Base-by-base conservation (phyloP, 2,888 invertebrate genomes). In the Mimas tiliae region DNA sequence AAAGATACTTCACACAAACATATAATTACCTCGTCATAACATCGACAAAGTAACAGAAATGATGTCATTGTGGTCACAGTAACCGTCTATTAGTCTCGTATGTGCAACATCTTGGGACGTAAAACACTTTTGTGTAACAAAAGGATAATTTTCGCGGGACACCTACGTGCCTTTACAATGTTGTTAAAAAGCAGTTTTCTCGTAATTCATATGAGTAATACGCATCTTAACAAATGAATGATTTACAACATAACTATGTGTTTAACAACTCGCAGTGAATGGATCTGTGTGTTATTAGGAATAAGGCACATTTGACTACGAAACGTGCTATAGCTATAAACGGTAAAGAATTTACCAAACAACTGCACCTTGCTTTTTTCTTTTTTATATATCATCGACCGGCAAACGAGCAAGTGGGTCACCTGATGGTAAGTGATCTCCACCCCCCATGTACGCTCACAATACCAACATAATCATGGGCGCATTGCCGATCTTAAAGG, bases 151-250 rank as follows among this genome's bases (percentile, higher is more conserved):
- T n/a, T 14, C 33, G 19, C 9, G 58, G 19, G 42, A 58, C 38
- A 58, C 58, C 53, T 53, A 21, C 33, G 53, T 11, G 19, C 6
- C 58, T 12, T 42, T 58, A 58, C 58, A 58, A 42, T 58, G 58
- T 58, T 58, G 58, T 58, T 58, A 58, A 58, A 58, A 42, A 12
- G 38, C 19, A 16, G 42, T 58, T 58, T 34, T 42, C 53, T 53
- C 53, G 33, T 33, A 53, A 53, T 53, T 52, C 33, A n/a, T 53
- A 34, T 34, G 53, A 33, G 53, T 53, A 53, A 34, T 53, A n/a
- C 53, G 53, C 33, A 34, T 38, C 19, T 58, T 58, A 58, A 58
- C 58, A 58, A 58, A 58, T 58, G 58, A 58, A 58, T 58, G 58
- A 58, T 58, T 58, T 58, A 58, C 58, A 42, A 19, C 58, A 42